Percentiles rank a stretch among this genome's conserved stretches.
Conservation (phyloP, 1,140 invertebrate species). For the Lordiphosa mommai region DNA sequence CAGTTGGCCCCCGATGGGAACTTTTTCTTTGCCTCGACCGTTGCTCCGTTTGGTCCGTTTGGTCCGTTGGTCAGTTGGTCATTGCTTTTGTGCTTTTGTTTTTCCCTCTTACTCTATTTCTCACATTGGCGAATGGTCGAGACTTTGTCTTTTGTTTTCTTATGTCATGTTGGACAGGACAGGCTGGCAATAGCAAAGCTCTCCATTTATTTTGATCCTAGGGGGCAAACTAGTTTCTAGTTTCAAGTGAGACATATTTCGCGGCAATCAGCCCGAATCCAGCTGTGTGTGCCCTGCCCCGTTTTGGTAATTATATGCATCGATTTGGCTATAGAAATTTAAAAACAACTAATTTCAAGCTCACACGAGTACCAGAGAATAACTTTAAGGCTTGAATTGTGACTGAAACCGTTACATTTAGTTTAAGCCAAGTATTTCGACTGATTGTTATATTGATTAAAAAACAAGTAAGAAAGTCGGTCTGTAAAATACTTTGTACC, state of each 20-base stretch:
- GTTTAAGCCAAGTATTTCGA: too few species aligned
- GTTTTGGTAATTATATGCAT: slow-evolving; percentile 24
- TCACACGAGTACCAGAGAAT: too few species aligned
- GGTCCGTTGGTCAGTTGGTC: slow-evolving; percentile 36
- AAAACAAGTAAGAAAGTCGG: too few species aligned
- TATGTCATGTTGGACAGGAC: slow-evolving; percentile 40
- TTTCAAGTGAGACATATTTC: slow-evolving; percentile 27
- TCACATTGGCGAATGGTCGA: not conserved
- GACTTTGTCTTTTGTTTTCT: slow-evolving; percentile 27
- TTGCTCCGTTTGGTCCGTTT: not conserved
- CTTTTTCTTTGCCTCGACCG: not conserved
- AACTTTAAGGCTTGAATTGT: too few species aligned
- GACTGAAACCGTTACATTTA: too few species aligned
- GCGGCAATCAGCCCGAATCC: slow-evolving; percentile 29
- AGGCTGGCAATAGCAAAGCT: slow-evolving; percentile 9
- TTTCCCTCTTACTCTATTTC: not conserved
- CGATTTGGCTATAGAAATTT: slow-evolving; percentile 11
- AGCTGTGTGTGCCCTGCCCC: slow-evolving; percentile 7
- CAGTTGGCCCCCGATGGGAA: slow-evolving; percentile 1
- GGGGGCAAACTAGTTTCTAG: slow-evolving; percentile 23
- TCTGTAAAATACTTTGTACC: too few species aligned
- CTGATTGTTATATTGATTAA: too few species aligned
- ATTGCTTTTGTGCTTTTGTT: slow-evolving; percentile 20
- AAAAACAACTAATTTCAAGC: too few species aligned
- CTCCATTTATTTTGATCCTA: slow-evolving; percentile 4